Percentiles rank a stretch among this genome's conserved stretches.
Evolutionary conservation across 1,140 invertebrate genomes (phyloP).

Genomic region (Stegodyphus dumicola): DNA sequence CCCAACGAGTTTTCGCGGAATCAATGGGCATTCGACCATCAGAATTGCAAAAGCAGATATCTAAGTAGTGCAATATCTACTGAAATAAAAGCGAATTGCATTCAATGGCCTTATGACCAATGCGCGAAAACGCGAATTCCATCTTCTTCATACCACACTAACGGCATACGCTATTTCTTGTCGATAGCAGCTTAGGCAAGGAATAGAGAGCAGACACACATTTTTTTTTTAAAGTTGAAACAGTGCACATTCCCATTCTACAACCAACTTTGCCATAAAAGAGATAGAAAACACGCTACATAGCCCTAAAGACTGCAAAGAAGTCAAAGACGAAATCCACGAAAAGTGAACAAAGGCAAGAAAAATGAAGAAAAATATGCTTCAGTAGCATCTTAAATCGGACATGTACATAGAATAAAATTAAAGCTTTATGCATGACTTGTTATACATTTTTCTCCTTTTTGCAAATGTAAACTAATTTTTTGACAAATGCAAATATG

Average conservation of each 20-base stretch:
- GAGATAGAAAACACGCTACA: conserved; percentile 26
- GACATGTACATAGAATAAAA: conserved; percentile 56
- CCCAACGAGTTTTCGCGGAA: conserved; percentile 41
- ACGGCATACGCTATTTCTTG: neutral
- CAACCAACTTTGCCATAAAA: neutral
- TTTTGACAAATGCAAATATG: conserved; percentile 59
- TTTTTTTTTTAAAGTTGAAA: too few species aligned
- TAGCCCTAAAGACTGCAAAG: conserved; percentile 9
- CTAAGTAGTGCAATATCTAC: too few species aligned
- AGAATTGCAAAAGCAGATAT: neutral
- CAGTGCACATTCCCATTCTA: neutral
- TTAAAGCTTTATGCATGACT: conserved; percentile 56
- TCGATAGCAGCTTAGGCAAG: neutral
- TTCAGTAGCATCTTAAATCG: conserved; percentile 48
- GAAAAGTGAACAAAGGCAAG: neutral
- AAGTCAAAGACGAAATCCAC: neutral
- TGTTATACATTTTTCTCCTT: conserved; percentile 60
- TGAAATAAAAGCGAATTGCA: too few species aligned
- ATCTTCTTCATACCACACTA: neutral
- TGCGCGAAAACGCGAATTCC: conserved; percentile 37
- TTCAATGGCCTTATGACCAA: neutral
- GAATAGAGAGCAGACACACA: neutral
- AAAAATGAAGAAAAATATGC: conserved; percentile 11
- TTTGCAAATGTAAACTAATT: conserved; percentile 60
- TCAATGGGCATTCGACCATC: neutral